phyloP scores from a whole-genome alignment of 2,888 invertebrate genomes.

The Cecidostiba fungosa region DNA sequence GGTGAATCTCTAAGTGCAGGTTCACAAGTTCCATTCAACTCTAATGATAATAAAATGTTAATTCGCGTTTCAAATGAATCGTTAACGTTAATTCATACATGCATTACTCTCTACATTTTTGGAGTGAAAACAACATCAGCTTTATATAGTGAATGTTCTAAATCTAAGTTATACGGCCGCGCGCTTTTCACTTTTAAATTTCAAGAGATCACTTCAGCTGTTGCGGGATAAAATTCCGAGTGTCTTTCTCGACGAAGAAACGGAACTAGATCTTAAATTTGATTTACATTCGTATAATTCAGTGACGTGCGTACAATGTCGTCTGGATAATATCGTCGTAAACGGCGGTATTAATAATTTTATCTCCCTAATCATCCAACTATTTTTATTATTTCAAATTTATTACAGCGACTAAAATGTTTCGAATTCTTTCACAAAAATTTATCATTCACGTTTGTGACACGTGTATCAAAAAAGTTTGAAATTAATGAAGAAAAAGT shows the following conservation, averaged over 20 bases:
- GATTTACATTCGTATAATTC: background rate
- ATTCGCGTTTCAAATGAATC: background rate
- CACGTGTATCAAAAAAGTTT: background rate
- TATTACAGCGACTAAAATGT: too few species aligned
- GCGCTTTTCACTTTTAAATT: constrained; percentile 33
- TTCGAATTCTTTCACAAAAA: background rate
- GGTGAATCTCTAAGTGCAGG: background rate
- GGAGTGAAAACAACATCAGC: constrained; percentile 30
- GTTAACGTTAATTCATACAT: constrained; percentile 3
- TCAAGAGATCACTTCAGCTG: constrained; percentile 1
- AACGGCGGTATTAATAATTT: background rate
- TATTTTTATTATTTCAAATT: too few species aligned
- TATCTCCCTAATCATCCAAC: too few species aligned
- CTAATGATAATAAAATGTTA: constrained; percentile 12
- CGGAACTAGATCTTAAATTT: background rate
- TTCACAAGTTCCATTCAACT: constrained; percentile 3
- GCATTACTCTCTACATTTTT: constrained; percentile 37
- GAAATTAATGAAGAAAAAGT: background rate
- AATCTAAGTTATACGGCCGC: background rate
- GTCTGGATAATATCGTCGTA: background rate
- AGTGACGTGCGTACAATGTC: too few species aligned
- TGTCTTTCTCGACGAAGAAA: background rate
- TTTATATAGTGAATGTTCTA: background rate
- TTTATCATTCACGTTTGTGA: background rate
- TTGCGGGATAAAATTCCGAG: background rate